Percentiles rank a stretch among this genome's conserved stretches.
These are phyloP conservation scores for Ernsta delagoae DNA, from an alignment of 2,888 invertebrate species.

Conservation along the genomic window DNA sequence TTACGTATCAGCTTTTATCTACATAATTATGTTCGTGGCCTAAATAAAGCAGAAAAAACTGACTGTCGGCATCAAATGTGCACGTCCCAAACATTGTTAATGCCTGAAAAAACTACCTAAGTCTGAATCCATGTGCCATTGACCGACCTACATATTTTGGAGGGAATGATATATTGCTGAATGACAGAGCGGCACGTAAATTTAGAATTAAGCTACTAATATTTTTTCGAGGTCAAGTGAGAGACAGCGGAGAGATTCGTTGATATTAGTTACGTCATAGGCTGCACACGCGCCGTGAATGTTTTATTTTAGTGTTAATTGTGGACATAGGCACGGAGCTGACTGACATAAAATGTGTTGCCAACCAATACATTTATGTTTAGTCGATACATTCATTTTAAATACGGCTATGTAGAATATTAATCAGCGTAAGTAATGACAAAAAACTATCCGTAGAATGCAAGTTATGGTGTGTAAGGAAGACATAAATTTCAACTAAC, in stretches of 20 bases:
- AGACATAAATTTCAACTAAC: no score
- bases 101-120: slow-evolving; percentile 51
- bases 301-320: slow-evolving; percentile 52
- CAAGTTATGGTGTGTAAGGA: no score
- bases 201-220: slow-evolving; percentile 66
- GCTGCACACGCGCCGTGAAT: slow-evolving; percentile 53
- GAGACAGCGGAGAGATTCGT: slow-evolving; percentile 53
- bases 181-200: slow-evolving; percentile 67
- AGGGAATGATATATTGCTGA: slow-evolving; percentile 66
- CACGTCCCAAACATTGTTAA: slow-evolving; percentile 51
- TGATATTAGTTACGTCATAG: slow-evolving; percentile 62
- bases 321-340: slow-evolving; percentile 46
- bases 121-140: slow-evolving; percentile 59
- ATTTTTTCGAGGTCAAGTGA: slow-evolving; percentile 69
- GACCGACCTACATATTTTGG: slow-evolving; percentile 74
- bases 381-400: slow-evolving; percentile 16
- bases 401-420: background rate
- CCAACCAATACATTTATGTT: slow-evolving; percentile 27
- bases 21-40: no score
- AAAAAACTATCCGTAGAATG: no score
- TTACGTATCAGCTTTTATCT: no score
- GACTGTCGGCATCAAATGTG: slow-evolving; percentile 42
- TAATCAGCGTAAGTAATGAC: background rate
- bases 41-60: background rate
- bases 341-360: slow-evolving; percentile 41